phyloP scores from a whole-genome alignment of 1,140 invertebrate species.

The Aleiodes sp. region DNA sequence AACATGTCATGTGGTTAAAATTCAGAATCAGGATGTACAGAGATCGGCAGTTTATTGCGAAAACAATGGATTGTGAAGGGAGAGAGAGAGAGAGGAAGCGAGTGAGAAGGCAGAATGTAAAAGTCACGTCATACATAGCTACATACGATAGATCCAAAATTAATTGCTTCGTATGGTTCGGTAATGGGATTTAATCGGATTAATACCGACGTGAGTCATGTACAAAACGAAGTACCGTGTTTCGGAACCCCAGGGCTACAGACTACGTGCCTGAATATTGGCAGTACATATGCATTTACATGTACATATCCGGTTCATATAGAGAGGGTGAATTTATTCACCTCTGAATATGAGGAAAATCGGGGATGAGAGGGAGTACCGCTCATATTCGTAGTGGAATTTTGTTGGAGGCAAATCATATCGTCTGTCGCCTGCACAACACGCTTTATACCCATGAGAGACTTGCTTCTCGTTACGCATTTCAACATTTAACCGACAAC shows the following conservation, averaged over 20 bases:
- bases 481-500: constrained; percentile 54
- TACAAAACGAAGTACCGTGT: constrained; percentile 30
- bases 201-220: constrained; percentile 43
- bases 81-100: neutral
- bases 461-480: constrained; percentile 46
- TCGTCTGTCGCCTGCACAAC: constrained; percentile 39
- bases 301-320: constrained; percentile 15
- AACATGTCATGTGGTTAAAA: neutral
- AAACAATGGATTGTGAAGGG: neutral
- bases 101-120: neutral
- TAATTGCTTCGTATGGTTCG: constrained; percentile 41
- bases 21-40: neutral
- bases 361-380: neutral
- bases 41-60: neutral
- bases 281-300: constrained; percentile 13
- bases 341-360: neutral
- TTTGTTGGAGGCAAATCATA: constrained; percentile 29
- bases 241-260: neutral
- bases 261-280: too few species aligned
- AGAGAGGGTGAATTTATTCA: constrained; percentile 42
- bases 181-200: constrained; percentile 54
- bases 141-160: constrained; percentile 40
- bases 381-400: neutral
- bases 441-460: constrained; percentile 26
- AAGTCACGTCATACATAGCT: constrained; percentile 13